Conservation (phyloP, 2,888 invertebrate genomes). For the Acanthosepion pharaonis region DNA sequence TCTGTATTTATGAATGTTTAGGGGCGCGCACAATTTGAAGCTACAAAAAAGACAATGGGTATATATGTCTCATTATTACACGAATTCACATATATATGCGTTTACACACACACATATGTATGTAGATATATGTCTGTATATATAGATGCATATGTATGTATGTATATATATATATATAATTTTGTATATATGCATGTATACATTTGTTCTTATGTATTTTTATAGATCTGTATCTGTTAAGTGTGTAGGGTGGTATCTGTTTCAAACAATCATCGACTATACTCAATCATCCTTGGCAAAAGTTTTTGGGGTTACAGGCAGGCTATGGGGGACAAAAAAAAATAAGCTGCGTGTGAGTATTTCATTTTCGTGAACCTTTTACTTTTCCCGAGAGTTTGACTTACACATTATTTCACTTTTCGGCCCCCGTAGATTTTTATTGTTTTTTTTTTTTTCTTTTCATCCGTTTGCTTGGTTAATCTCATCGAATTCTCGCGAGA, state of each 20-base stretch:
- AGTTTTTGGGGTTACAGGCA: background rate
- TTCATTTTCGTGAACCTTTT: background rate
- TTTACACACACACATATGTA: background rate
- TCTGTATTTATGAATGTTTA: too few relatives aligned
- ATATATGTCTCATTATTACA: background rate
- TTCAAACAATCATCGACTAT: background rate
- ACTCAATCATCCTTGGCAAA: background rate
- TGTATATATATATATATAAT: background rate
- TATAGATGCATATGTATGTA: background rate
- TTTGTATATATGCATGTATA: background rate
- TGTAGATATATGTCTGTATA: background rate
- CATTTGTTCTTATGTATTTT: background rate
- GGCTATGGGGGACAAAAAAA: background rate
- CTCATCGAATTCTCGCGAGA: background rate
- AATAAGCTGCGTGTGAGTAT: background rate
- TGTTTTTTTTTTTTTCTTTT: background rate
- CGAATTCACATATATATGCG: background rate
- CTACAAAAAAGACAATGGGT: background rate
- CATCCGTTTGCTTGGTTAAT: background rate
- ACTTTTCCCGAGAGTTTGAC: background rate
- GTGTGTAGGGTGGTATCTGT: background rate
- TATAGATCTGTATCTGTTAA: background rate
- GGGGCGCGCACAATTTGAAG: too few relatives aligned
- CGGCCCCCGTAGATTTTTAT: background rate
- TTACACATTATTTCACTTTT: background rate